Evolutionary conservation across 2,888 invertebrate genomes (phyloP).

Genomic region (Apamea anceps): DNA sequence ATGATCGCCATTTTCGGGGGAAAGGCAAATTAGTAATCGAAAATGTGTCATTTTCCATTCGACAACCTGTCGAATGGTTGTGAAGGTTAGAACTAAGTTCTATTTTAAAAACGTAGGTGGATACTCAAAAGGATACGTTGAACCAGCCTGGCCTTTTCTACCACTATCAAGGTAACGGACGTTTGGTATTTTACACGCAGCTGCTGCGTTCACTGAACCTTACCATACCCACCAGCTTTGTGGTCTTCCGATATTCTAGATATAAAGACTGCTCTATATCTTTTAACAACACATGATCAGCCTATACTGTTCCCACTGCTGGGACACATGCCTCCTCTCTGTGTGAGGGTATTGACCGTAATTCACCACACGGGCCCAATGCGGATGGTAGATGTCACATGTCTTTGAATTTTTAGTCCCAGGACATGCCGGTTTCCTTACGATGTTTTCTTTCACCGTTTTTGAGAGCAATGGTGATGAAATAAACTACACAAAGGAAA

Average conservation of each 20-base stretch:
- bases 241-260: neutral
- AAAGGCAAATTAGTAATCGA: neutral
- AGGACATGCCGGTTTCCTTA: too few relatives aligned
- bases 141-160: slow-evolving; percentile 5
- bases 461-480: too few relatives aligned
- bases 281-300: neutral
- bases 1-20: neutral
- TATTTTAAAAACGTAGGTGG: slow-evolving; percentile 10
- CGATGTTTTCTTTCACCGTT: too few relatives aligned
- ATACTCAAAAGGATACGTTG: neutral
- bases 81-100: neutral
- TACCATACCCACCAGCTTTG: neutral
- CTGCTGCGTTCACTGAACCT: slow-evolving; percentile 16
- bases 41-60: neutral
- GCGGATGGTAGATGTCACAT: too few relatives aligned
- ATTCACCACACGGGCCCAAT: too few relatives aligned
- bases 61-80: neutral
- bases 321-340: too few relatives aligned
- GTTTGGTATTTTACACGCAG: neutral
- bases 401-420: too few relatives aligned
- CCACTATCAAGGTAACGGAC: slow-evolving; percentile 16
- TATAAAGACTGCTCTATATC: too few relatives aligned
- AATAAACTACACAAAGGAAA: too few relatives aligned
- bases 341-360: too few relatives aligned
- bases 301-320: too few relatives aligned